Evolutionary conservation across 1,140 invertebrate species (phyloP), one percentile per base, ranked within the genome.

Genomic region (Medauroidea extradentata): DNA sequence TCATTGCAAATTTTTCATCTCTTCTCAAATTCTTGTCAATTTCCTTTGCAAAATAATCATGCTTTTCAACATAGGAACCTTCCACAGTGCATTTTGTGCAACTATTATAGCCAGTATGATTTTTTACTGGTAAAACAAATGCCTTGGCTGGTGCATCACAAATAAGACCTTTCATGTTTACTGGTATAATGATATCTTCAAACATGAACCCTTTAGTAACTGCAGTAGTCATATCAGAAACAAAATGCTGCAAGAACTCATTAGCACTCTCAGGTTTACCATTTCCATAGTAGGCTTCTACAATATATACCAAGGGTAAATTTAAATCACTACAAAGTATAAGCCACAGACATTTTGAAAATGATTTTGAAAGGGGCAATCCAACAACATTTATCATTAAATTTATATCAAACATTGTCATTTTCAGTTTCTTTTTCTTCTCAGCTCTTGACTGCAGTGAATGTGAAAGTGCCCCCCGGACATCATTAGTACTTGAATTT

Each of bases 71-170:
- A 18, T 56, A 58, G 8, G 49, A 43, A 18, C 65, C 60, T 51
- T 64, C 48, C 18, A 53, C 43, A 8, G 42, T 60, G 53, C 72
- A 73, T 46, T 67, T 68, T 13, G 69, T 65, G 62, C 72, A 73
- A 1, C 63, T 63, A 62, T 57, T 54, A 46, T 67, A 72, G 3
- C 65, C 69, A 50, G 21, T 65, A 46, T 68, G 65, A 16, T 49
- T 52, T 67, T 70, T 71, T 16, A 61, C 59, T 16, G 51, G 16
- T 52, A 69, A 70, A 0, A 74, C 53, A 53, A 67, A 66, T 21
- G 68, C 61, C 43, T 60, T 59, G 3, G 70, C 72, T 16, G 66
- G 68, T 1, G 66, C 61, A 62, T 74, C 70, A 62, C 69, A 74
- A 41, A 73, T 62, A 34, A 74, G 57, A 52, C 52, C 57, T 25